These are phyloP conservation scores for Bovichtus variegatus DNA, from an alignment of 2,797 vertebrate species.

Conservation along the genomic window DNA sequence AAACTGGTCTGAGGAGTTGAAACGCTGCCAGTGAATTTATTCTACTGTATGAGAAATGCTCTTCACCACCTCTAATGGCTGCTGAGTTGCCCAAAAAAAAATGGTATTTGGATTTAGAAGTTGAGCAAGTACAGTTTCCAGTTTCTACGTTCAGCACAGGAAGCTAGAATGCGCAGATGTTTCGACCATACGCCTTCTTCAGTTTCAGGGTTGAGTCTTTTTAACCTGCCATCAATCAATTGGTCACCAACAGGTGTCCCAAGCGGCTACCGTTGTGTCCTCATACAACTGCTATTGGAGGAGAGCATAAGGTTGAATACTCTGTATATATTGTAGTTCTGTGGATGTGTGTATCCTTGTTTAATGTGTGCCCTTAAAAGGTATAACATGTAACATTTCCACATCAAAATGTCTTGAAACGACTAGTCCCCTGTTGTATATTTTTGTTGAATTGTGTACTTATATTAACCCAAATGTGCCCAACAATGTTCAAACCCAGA, in stretches of 20 bases:
- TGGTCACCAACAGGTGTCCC: neutral
- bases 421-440: too few relatives aligned
- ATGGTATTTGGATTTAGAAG: neutral
- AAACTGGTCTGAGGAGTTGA: constrained; percentile 23
- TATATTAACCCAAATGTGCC: too few relatives aligned
- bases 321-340: neutral
- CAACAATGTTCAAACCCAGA: too few relatives aligned
- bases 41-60: neutral
- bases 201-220: neutral
- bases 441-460: too few relatives aligned
- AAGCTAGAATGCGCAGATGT: neutral
- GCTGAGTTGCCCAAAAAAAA: neutral
- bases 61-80: neutral
- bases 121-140: neutral
- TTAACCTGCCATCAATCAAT: neutral
- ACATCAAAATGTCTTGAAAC: too few relatives aligned
- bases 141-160: neutral
- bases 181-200: neutral
- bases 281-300: neutral
- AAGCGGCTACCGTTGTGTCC: too few relatives aligned
- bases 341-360: neutral
- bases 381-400: too few relatives aligned
- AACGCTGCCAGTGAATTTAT: constrained; percentile 1
- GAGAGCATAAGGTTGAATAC: neutral
- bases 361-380: neutral